A percentile compares a stretch with the other conserved stretches of the same genome.
Conservation (phyloP, 2,888 invertebrate genomes). For the Cephonodes hylas region DNA sequence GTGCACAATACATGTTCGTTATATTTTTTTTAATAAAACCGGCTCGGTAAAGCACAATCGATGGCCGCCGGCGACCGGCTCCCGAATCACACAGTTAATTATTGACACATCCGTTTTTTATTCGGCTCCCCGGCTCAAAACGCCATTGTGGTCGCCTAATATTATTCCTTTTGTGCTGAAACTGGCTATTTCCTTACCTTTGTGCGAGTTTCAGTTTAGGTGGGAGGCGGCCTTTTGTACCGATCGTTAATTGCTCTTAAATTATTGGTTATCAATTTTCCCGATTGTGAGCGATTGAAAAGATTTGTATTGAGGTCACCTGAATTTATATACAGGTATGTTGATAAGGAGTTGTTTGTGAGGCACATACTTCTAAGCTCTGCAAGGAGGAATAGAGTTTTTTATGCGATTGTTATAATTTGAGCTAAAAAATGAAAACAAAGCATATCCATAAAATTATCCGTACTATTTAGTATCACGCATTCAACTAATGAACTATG, state of each 20-base stretch:
- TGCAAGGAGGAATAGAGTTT: no score
- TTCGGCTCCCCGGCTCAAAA: constrained; percentile 44
- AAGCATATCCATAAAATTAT: no score
- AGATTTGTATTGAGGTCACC: neutral
- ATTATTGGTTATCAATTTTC: constrained; percentile 27
- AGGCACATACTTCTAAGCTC: no score
- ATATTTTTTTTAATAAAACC: constrained; percentile 58
- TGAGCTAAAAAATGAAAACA: no score
- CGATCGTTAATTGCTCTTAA: constrained; percentile 41
- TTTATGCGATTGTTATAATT: no score
- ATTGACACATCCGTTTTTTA: constrained; percentile 80
- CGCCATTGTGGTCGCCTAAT: constrained; percentile 62
- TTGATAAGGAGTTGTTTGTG: no score
- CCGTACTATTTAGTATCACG: no score
- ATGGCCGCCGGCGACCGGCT: constrained; percentile 68
- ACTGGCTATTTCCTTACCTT: constrained; percentile 72
- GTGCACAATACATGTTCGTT: constrained; percentile 59
- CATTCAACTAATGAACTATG: no score
- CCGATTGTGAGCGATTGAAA: constrained; percentile 1
- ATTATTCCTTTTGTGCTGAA: constrained; percentile 62
- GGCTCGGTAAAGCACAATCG: constrained; percentile 51
- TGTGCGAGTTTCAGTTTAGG: constrained; percentile 49
- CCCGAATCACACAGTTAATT: constrained; percentile 76
- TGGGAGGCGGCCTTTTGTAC: constrained; percentile 44
- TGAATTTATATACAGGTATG: no score